These are phyloP conservation scores for Lasioglossum morio DNA, from an alignment of 2,888 invertebrate genomes.

Conservation along the genomic window DNA sequence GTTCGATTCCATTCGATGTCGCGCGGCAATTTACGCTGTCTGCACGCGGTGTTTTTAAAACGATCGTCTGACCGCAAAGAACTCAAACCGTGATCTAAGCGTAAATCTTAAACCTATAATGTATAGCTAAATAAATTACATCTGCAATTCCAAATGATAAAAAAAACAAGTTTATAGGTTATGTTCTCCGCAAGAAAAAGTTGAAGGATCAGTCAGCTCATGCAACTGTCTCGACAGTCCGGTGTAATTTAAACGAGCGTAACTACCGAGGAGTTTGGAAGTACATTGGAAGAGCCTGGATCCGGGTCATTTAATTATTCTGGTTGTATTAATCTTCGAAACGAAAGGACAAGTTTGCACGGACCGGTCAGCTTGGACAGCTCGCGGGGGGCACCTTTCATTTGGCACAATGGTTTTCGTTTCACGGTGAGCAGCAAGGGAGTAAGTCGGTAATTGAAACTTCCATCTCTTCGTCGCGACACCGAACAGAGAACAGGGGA, in stretches of 20 bases:
- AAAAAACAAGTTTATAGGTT: not conserved
- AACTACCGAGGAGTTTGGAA: not conserved
- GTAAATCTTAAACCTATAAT: too few species aligned
- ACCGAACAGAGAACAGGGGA: not conserved
- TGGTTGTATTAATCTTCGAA: conserved; percentile 25
- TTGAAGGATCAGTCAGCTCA: too few species aligned
- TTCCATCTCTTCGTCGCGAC: conserved; percentile 5
- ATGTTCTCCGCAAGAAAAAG: not conserved
- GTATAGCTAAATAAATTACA: too few species aligned
- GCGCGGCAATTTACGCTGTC: not conserved
- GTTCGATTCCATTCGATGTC: not conserved
- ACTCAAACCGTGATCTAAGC: too few species aligned
- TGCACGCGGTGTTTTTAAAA: not conserved
- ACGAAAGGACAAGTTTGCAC: not conserved
- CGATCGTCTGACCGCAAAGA: not conserved
- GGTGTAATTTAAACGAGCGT: not conserved
- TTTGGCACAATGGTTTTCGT: conserved; percentile 16
- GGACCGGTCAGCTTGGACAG: not conserved
- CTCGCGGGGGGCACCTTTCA: not conserved
- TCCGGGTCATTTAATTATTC: conserved; percentile 14
- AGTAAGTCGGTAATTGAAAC: conserved; percentile 36
- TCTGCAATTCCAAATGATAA: too few species aligned
- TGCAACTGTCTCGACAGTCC: not conserved
- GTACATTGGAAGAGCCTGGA: not conserved
- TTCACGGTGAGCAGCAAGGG: conserved; percentile 4